Conservation (phyloP, 2,113 vertebrate genomes). For the Narcine bancroftii region DNA sequence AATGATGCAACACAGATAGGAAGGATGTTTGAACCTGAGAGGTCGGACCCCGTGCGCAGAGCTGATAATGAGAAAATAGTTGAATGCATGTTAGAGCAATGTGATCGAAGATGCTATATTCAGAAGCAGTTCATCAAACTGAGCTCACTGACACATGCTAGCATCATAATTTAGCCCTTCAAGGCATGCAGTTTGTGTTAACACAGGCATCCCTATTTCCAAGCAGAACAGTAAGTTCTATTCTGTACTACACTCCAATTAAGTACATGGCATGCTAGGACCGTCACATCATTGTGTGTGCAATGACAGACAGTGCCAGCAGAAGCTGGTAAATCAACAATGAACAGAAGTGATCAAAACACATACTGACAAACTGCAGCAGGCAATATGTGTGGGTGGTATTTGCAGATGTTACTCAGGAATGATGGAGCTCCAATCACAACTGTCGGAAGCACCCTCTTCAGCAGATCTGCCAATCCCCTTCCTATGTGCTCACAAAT, state of each 20-base stretch:
- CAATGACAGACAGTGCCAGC: neutral
- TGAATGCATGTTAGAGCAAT: neutral
- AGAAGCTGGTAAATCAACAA: neutral
- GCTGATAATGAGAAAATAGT: neutral
- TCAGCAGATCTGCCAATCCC: neutral
- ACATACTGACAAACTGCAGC: neutral
- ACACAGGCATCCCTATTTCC: constrained; percentile 3
- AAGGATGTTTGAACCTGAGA: neutral
- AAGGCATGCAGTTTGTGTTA: neutral
- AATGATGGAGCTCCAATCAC: neutral
- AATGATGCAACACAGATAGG: neutral
- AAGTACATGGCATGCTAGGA: neutral
- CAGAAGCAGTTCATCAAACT: neutral
- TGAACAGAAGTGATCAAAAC: neutral
- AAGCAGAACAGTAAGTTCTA: neutral
- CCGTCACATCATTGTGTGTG: neutral
- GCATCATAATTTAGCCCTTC: neutral
- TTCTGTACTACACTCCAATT: constrained; percentile 9
- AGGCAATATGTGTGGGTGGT: neutral
- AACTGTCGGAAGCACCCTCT: neutral
- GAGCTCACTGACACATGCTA: neutral
- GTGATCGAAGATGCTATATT: neutral
- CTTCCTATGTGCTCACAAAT: too few species aligned
- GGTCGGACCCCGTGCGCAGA: neutral
- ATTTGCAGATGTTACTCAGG: neutral